These are phyloP conservation scores for Drosophila nebulosa DNA, from an alignment of 1,140 invertebrate genomes.

Conservation along the genomic window DNA sequence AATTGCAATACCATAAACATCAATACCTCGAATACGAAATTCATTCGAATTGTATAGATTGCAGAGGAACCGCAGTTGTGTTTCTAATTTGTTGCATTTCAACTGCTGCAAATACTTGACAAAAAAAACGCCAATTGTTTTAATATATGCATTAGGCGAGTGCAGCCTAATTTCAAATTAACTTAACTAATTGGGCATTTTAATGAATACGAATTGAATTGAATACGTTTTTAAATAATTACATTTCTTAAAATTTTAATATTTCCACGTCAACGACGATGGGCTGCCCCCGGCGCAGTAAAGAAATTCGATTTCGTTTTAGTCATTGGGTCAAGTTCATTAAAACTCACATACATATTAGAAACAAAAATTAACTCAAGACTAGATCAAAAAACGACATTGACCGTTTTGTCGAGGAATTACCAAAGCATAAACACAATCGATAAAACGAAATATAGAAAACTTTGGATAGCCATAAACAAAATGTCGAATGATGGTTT, in stretches of 20 bases:
- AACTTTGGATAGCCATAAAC: constrained; percentile 53
- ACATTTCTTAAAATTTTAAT: constrained; percentile 3
- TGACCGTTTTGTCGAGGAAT: constrained; percentile 65
- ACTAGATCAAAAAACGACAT: constrained; percentile 80
- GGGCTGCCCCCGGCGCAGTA: not conserved
- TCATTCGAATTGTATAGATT: not conserved
- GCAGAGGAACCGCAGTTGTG: not conserved
- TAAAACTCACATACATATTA: constrained; percentile 44
- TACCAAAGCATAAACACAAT: constrained; percentile 40
- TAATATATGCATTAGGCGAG: not conserved
- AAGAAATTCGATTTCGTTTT: not conserved
- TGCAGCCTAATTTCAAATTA: not conserved
- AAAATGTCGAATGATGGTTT: constrained; percentile 37
- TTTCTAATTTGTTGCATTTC: not conserved
- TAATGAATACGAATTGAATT: too few relatives aligned
- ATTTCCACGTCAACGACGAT: constrained; percentile 19
- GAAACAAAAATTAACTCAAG: constrained; percentile 49
- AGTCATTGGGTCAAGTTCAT: constrained; percentile 72
- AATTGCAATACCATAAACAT: not conserved
- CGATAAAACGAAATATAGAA: constrained; percentile 52
- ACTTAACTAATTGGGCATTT: too few relatives aligned
- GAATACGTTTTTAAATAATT: not conserved
- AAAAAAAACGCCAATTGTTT: not conserved
- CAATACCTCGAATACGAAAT: not conserved
- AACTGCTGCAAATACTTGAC: not conserved